Evolutionary conservation across 2,888 invertebrate genomes (phyloP).

Genomic region (Chymomyza fuscimana): DNA sequence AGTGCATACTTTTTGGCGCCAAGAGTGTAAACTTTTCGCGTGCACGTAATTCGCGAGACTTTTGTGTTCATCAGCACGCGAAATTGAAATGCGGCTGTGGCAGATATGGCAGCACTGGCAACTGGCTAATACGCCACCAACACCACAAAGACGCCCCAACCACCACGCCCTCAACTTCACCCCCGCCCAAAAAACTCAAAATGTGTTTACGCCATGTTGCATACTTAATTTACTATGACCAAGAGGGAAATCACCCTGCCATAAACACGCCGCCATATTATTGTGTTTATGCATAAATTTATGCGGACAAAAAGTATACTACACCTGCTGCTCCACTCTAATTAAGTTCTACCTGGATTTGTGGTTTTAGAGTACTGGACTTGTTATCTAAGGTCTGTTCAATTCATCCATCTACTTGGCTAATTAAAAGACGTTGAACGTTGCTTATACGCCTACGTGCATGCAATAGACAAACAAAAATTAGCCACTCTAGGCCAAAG

Average conservation of each 20-base stretch:
- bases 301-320: background rate
- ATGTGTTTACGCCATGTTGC: background rate
- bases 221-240: background rate
- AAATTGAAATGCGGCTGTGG: background rate
- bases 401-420: conserved; percentile 22
- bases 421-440: conserved; percentile 59
- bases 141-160: no score
- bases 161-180: no score
- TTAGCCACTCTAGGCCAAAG: conserved; percentile 29
- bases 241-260: background rate
- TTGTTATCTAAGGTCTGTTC: background rate
- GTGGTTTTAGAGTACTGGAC: background rate
- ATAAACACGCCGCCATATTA: background rate
- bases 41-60: background rate
- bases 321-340: background rate
- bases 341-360: background rate
- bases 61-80: background rate
- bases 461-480: conserved; percentile 51
- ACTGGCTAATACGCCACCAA: no score
- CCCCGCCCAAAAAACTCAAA: background rate
- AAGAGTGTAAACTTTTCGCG: conserved; percentile 2
- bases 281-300: background rate
- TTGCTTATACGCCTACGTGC: conserved; percentile 50
- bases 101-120: background rate
- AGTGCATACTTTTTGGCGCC: conserved; percentile 23